Conservation (phyloP, 2,113 vertebrate species). For the Delphinapterus leucas region DNA sequence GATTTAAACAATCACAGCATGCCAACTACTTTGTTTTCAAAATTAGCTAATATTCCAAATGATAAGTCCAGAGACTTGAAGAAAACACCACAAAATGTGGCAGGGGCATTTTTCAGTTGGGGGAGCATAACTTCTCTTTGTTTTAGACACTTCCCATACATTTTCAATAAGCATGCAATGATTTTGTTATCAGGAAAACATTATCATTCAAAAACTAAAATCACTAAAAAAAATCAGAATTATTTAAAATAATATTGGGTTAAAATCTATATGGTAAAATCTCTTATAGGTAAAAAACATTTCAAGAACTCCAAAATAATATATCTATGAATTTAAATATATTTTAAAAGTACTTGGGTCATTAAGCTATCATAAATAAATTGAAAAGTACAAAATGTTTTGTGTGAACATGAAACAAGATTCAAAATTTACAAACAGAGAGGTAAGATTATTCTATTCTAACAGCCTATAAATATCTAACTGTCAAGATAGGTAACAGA, state of each 20-base stretch:
- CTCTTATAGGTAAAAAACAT: neutral
- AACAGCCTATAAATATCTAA: neutral
- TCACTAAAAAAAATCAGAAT: neutral
- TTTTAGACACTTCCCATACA: rapidly evolving
- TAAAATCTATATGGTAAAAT: neutral
- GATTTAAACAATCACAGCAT: neutral
- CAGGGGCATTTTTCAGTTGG: rapidly evolving
- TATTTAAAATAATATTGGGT: neutral
- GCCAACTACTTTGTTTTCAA: neutral
- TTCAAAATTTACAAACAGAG: neutral
- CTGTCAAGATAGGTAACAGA: neutral
- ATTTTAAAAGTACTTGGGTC: neutral
- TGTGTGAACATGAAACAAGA: neutral
- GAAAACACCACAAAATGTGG: rapidly evolving
- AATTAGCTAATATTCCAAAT: neutral
- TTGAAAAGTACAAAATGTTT: neutral
- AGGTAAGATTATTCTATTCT: neutral
- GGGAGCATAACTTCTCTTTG: rapidly evolving
- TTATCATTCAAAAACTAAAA: neutral
- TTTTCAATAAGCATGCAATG: neutral
- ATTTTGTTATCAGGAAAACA: neutral
- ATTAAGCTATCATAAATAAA: neutral
- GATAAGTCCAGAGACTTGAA: neutral
- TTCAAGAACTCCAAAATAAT: neutral
- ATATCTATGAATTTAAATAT: neutral